Percentiles rank a stretch among this genome's conserved stretches.
These are phyloP conservation scores for Oscheius sp. DNA, from an alignment of 2,888 invertebrate species.

Conservation along the genomic window DNA sequence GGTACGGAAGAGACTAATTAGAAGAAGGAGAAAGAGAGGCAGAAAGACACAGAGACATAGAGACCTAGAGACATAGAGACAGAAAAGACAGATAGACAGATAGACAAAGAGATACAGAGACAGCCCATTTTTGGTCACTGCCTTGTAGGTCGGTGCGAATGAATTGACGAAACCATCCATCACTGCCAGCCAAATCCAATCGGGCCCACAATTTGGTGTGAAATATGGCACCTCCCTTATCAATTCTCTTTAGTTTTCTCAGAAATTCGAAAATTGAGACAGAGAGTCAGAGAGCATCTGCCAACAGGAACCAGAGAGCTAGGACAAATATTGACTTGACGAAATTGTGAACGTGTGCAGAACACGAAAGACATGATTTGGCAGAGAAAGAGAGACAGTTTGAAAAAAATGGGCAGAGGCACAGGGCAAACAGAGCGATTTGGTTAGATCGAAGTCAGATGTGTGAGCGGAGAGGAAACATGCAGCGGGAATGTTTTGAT, in stretches of 20 bases:
- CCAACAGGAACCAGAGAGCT: background rate
- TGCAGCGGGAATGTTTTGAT: background rate
- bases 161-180: background rate
- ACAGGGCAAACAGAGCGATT: conserved; percentile 72
- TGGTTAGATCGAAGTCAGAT: conserved; percentile 7
- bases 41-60: background rate
- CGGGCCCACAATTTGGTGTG: background rate
- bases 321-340: background rate
- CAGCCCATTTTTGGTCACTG: background rate
- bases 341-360: background rate
- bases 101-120: conserved; percentile 3
- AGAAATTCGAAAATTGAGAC: background rate
- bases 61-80: background rate
- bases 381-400: conserved; percentile 18
- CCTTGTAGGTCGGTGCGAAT: too few species aligned
- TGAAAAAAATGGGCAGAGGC: background rate
- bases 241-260: background rate
- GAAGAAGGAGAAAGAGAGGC: background rate
- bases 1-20: background rate
- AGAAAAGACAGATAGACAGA: background rate
- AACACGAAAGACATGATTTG: background rate
- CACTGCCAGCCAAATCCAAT: background rate
- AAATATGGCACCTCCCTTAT: background rate
- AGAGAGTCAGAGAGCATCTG: too few species aligned
- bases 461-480: background rate